Evolutionary conservation across 2,797 vertebrate species (phyloP), one percentile per base, ranked within the genome.

Genomic region (Danionella dracula): DNA sequence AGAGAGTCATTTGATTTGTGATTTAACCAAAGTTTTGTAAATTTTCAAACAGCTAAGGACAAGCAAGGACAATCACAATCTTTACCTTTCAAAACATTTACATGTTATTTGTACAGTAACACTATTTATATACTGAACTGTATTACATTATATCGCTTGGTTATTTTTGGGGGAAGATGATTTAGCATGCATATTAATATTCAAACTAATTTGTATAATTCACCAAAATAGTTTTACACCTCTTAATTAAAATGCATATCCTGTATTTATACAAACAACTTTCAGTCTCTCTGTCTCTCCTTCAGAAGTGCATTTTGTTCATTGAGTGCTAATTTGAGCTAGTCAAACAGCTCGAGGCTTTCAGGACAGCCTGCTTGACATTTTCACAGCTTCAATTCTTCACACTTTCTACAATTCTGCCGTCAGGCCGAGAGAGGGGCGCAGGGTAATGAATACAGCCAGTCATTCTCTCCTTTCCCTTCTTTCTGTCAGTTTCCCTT

Each of bases 351-450:
- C 46, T 71, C 50, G 23, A 49, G 19, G n/a, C 66, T 76, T 70
- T 76, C 32, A 64, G 58, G 70, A 40, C 2, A 9, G 58, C 51
- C 58, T 71, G 48, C 55, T 66, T 82, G 55, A 75, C 74, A 77
- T 76, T 76, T 78, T 73, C 50, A 64, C 41, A 38, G 55, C 35
- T 63, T 79, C 40, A 77, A 81, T 80, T 68, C 80, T 83, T 82
- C 71, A 66, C 66, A 72, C 56, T 72, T 79, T 76, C 78, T 70
- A 77, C 75, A 78, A 64, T 62, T 51, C 62, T 64, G 65, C 40
- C 72, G 73, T 62, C 35, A 75, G 27, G 56, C 59, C 59, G 69
- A 76, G 73, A 76, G 56, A 29, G 53, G 35, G 41, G 13, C 12
- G 38, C 75, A 66, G 63, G 35, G 57, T 77, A 82, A 82, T 48